Percentiles rank a stretch among this genome's conserved stretches.
Evolutionary conservation across 2,797 vertebrate species (phyloP).

Genomic region (Acanthopagrus latus): DNA sequence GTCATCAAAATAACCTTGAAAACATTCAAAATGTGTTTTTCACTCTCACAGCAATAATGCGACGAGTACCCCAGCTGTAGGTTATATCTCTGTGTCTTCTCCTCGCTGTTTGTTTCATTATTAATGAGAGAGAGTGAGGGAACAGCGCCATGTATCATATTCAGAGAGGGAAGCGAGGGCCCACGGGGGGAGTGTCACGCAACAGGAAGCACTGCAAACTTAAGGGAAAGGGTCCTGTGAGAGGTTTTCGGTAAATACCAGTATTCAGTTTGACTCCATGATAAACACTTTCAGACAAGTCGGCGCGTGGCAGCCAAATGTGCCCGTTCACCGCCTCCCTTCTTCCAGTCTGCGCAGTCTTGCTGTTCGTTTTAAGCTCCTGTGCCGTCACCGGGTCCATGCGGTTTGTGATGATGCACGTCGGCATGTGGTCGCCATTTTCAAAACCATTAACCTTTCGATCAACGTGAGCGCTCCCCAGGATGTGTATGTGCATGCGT

Average conservation of each 20-base stretch:
- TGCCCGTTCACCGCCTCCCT: slow-evolving; percentile 31
- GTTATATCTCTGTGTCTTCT: slow-evolving; percentile 67
- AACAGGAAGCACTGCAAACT: slow-evolving; percentile 72
- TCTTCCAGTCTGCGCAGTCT: slow-evolving; percentile 60
- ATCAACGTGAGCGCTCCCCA: slow-evolving; percentile 33
- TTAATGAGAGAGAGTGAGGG: slow-evolving; percentile 77
- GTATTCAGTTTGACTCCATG: slow-evolving; percentile 26
- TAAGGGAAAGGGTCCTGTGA: slow-evolving; percentile 59
- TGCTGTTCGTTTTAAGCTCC: slow-evolving; percentile 53
- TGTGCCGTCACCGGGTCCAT: slow-evolving; percentile 29
- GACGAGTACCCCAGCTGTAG: slow-evolving; percentile 54
- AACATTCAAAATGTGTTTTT: slow-evolving; percentile 12
- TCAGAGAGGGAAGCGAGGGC: slow-evolving; percentile 64
- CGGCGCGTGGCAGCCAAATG: slow-evolving; percentile 1
- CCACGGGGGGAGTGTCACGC: slow-evolving; percentile 59
- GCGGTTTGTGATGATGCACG: slow-evolving; percentile 65
- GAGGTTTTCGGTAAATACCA: slow-evolving; percentile 61
- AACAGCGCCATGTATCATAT: slow-evolving; percentile 75
- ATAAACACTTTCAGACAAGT: slow-evolving; percentile 38
- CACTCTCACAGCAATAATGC: slow-evolving; percentile 45
- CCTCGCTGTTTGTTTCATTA: slow-evolving; percentile 79
- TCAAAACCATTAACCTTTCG: slow-evolving; percentile 71
- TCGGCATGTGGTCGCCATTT: slow-evolving; percentile 64
- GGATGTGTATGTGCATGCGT: slow-evolving; percentile 19
- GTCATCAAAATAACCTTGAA: slow-evolving; percentile 43